Percentiles rank a stretch among this genome's conserved stretches.
These are phyloP conservation scores for Laspeyria flexula DNA, from an alignment of 2,888 invertebrate species.

Conservation along the genomic window DNA sequence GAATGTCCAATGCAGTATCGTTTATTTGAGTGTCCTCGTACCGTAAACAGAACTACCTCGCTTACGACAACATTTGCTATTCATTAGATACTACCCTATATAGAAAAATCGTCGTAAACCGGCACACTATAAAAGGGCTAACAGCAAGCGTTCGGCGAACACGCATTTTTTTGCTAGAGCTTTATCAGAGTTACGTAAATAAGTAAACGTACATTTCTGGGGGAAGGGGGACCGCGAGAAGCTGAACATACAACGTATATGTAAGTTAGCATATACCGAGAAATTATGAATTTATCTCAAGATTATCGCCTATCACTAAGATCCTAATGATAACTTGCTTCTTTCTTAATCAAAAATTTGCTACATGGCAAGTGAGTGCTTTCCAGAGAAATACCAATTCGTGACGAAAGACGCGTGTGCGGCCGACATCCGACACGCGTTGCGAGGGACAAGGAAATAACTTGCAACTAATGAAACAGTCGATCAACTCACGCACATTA, in stretches of 20 bases:
- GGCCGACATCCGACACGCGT: conserved; percentile 74
- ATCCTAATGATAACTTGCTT: conserved; percentile 14
- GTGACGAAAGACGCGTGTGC: conserved; percentile 69
- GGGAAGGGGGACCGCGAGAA: conserved; percentile 17
- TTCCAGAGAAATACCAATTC: conserved; percentile 57
- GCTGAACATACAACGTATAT: too few relatives aligned
- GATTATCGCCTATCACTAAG: conserved; percentile 5
- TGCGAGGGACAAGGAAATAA: conserved; percentile 75
- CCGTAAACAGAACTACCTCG: conserved; percentile 62
- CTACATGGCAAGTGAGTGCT: conserved; percentile 21
- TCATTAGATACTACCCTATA: conserved; percentile 76
- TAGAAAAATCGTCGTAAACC: conserved; percentile 65
- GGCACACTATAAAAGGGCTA: conserved; percentile 62
- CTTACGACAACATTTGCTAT: conserved; percentile 71
- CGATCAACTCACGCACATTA: conserved; percentile 59
- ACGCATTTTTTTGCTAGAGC: conserved; percentile 56
- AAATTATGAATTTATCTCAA: background rate
- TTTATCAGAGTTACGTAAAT: conserved; percentile 65
- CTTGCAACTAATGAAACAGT: conserved; percentile 54
- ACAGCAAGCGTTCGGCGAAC: conserved; percentile 55
- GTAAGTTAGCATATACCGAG: background rate
- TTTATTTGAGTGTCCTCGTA: conserved; percentile 47
- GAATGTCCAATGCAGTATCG: conserved; percentile 40
- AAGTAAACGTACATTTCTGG: conserved; percentile 37
- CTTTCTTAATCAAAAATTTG: too few relatives aligned